Percentiles rank a stretch among this genome's conserved stretches.
phyloP scores from a whole-genome alignment of 2,888 invertebrate species.

The Ernsta delagoae region DNA sequence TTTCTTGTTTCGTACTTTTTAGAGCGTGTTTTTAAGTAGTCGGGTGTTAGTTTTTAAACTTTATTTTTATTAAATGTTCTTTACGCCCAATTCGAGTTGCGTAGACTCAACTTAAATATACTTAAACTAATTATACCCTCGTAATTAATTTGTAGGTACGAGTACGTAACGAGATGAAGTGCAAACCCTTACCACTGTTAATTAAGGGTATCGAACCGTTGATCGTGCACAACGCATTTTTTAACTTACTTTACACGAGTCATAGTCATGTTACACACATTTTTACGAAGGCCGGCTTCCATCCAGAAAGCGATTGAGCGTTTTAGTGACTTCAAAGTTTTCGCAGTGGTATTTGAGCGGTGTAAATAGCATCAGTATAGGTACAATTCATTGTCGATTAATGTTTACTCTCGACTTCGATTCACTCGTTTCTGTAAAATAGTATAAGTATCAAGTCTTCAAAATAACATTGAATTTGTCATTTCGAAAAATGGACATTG shows the following conservation, averaged over 20 bases:
- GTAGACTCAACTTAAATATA: too few species aligned
- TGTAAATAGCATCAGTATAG: constrained; percentile 10
- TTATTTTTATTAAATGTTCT: too few species aligned
- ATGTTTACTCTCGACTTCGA: constrained; percentile 20
- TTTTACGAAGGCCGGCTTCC: too few species aligned
- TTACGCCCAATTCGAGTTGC: too few species aligned
- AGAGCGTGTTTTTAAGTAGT: too few species aligned
- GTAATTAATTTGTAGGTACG: background rate
- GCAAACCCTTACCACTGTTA: background rate
- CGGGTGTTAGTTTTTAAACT: too few species aligned
- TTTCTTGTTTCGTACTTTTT: too few species aligned
- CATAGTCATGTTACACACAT: background rate
- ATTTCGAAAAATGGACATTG: background rate
- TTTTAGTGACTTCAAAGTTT: constrained; percentile 9
- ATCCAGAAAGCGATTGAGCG: background rate
- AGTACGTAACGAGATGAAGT: background rate
- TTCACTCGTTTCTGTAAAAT: constrained; percentile 4
- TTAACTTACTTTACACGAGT: background rate
- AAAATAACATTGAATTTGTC: background rate
- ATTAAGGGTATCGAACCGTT: background rate
- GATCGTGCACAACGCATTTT: background rate
- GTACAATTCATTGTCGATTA: constrained; percentile 16
- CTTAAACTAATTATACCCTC: background rate
- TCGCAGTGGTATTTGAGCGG: constrained; percentile 12
- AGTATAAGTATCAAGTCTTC: background rate